Conservation (phyloP, 2,888 invertebrate species). For the Autographa gamma region DNA sequence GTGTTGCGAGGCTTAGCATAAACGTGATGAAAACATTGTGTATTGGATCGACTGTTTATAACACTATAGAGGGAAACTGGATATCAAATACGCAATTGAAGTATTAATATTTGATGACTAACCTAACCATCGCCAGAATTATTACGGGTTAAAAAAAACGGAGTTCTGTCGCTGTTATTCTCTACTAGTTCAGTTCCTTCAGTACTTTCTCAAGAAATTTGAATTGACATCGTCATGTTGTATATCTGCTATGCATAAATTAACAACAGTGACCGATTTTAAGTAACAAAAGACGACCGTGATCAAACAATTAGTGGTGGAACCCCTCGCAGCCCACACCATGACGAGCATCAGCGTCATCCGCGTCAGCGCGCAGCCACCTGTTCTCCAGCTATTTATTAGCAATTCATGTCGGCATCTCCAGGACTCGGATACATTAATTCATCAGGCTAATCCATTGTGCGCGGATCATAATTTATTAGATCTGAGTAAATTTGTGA, state of each 20-base stretch:
- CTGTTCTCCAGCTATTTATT: conserved; percentile 56
- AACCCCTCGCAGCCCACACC: too few species aligned
- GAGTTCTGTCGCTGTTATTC: too few species aligned
- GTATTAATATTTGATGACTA: too few species aligned
- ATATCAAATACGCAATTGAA: too few species aligned
- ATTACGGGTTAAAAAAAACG: too few species aligned
- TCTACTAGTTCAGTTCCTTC: too few species aligned
- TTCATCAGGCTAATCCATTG: conserved; percentile 63
- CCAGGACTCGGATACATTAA: conserved; percentile 62
- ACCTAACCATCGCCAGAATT: too few species aligned
- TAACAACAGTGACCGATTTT: background rate
- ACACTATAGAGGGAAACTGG: too few species aligned
- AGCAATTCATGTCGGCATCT: conserved; percentile 57
- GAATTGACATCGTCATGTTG: too few species aligned
- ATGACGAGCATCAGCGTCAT: background rate
- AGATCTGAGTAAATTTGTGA: conserved; percentile 63
- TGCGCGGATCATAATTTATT: conserved; percentile 64
- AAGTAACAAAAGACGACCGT: background rate
- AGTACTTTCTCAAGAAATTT: too few species aligned
- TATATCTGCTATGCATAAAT: too few species aligned
- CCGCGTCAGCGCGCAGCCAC: conserved; percentile 23
- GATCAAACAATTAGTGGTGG: too few species aligned
- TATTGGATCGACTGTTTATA: background rate
- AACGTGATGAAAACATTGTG: background rate
- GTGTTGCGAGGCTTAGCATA: background rate